Evolutionary conservation across 1,140 invertebrate species (phyloP), one percentile per base, ranked within the genome.

Genomic region (Drosophila gunungcola): DNA sequence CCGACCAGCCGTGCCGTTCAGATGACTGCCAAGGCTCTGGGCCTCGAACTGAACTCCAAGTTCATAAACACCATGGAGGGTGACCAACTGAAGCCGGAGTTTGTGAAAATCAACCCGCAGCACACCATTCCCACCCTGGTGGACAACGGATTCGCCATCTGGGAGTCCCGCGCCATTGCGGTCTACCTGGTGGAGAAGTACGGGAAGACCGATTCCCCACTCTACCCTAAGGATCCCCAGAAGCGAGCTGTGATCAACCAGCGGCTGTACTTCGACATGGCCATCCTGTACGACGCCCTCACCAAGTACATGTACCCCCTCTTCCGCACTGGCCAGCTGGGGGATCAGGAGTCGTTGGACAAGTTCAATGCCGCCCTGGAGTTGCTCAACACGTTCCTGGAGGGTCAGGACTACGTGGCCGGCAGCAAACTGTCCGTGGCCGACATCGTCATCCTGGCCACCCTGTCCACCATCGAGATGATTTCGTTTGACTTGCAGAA

Each of bases 121-220:
- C 95, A 95, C 84, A 95, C 94, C 0, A 91, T 96, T 57, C 96
- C 96, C 6, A 94, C 95, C 5, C 90, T 96, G 43, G 93, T 95
- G n/a, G 95, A 96, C 78, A 93, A 94, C 48, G 95, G 95, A 60
- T 95, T 95, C 55, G 93, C 92, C 60, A 46, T 96, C 12, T 94
- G 93, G 90, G 96, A 96, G 91, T 95, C 95, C 76, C 95, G 95
- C 64, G 95, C 96, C 25, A 96, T 97, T 67, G 94, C 95, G 52
- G 92, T 94, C 25, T 97, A 97, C 90, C 91, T 96, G 62, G 94
- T 92, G 0, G 94, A 95, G 43, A 92, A 95, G 54, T 97, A 96
- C 78, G 95, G 93, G 16, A 88, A 96, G 78, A 93, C 95, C 48
- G 94, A 94, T 76, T 92, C 92, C 5, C 3, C 55, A 4, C 92